Percentiles rank a stretch among this genome's conserved stretches.
Evolutionary conservation across 2,888 invertebrate genomes (phyloP).

Genomic region (Eudemis profundana): DNA sequence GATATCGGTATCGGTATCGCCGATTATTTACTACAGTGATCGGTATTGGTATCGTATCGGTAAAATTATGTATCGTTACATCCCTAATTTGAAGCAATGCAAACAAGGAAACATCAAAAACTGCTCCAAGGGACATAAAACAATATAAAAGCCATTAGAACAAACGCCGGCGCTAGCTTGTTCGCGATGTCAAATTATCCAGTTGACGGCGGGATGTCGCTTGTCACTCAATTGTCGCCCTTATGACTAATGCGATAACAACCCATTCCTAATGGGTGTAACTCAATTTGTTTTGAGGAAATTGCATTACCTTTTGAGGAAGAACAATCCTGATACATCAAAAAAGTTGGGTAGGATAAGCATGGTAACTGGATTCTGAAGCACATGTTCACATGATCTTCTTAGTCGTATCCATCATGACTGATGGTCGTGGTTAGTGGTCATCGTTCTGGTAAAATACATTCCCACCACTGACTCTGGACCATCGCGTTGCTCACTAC

Average conservation of each 20-base stretch:
- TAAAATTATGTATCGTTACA: too few relatives aligned
- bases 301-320: constrained; percentile 14
- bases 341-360: too few relatives aligned
- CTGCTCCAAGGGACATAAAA: constrained; percentile 22
- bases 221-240: constrained; percentile 47
- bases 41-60: too few relatives aligned
- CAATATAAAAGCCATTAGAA: constrained; percentile 32
- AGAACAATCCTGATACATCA: constrained; percentile 6
- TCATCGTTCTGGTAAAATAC: too few relatives aligned
- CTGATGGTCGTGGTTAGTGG: too few relatives aligned
- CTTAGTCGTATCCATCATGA: too few relatives aligned
- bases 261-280: constrained; percentile 5
- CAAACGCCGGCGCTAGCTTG: constrained; percentile 37
- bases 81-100: not conserved
- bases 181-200: constrained; percentile 32
- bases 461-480: too few relatives aligned
- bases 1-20: too few relatives aligned
- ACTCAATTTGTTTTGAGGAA: constrained; percentile 7
- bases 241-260: constrained; percentile 31
- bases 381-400: not conserved
- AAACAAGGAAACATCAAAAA: constrained; percentile 14
- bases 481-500: too few relatives aligned
- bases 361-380: not conserved
- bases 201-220: constrained; percentile 49
- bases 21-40: too few relatives aligned